Conservation (phyloP, 2,888 invertebrate species). For the Clepsis dumicolana region DNA sequence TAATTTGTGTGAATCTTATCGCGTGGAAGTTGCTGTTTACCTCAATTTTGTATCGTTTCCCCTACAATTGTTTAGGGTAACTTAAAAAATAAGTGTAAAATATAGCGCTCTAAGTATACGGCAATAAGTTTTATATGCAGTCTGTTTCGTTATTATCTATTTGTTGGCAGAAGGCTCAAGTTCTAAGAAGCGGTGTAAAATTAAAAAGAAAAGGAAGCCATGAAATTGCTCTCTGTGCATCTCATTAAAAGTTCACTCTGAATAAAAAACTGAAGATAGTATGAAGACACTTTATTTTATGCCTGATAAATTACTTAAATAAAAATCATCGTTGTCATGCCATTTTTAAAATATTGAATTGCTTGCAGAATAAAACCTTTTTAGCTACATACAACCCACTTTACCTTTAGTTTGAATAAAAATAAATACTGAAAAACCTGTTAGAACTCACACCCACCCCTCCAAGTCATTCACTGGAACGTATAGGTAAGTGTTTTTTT, state of each 20-base stretch:
- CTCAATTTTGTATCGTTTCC: not conserved
- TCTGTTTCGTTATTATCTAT: not conserved
- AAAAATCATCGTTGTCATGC: not conserved
- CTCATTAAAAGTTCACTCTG: conserved; percentile 8
- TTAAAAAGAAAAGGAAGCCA: conserved; percentile 20
- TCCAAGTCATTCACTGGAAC: conserved; percentile 48
- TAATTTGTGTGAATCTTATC: not conserved
- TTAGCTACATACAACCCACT: not conserved
- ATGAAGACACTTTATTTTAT: not conserved
- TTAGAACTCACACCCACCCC: conserved; percentile 51
- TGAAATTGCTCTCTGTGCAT: conserved; percentile 11
- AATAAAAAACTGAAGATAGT: not conserved
- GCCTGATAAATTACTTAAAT: not conserved
- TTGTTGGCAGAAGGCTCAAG: not conserved
- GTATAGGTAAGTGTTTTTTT: conserved; percentile 39
- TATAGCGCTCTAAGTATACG: not conserved
- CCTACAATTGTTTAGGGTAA: not conserved
- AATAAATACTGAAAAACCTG: conserved; percentile 51
- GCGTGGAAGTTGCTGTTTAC: not conserved
- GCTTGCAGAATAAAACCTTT: not conserved
- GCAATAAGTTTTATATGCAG: not conserved
- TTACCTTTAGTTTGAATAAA: conserved; percentile 24
- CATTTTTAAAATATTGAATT: not conserved
- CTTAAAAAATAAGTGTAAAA: not conserved
- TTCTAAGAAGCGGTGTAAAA: conserved; percentile 10